A percentile compares a stretch with the other conserved stretches of the same genome.
These are phyloP conservation scores for Zoanthus sociatus DNA, from an alignment of 92 coral and sea anemone species.

Conservation along the genomic window DNA sequence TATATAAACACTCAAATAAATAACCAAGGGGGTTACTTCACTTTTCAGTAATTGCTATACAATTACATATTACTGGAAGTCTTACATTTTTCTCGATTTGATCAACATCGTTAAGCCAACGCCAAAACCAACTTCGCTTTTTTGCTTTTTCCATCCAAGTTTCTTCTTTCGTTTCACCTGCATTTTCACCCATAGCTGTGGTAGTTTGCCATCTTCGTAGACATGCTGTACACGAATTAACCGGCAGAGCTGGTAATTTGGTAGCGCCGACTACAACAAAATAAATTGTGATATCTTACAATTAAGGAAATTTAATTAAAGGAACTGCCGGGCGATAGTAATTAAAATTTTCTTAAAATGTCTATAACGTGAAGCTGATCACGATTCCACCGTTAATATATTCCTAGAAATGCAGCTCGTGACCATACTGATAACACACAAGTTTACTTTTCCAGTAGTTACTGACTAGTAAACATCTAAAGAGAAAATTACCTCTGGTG, in stretches of 20 bases:
- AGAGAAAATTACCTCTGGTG: constrained; percentile 15
- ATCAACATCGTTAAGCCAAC: constrained; percentile 83
- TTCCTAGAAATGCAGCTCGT: not conserved
- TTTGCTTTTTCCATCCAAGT: constrained; percentile 84
- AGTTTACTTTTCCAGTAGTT: not conserved
- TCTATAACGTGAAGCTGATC: constrained; percentile 7
- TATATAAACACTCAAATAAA: no score
- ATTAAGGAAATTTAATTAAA: not conserved
- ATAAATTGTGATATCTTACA: not conserved
- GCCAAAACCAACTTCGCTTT: constrained; percentile 85
- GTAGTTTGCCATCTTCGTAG: constrained; percentile 82
- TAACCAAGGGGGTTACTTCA: no score
- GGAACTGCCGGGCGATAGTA: not conserved
- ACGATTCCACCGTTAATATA: constrained; percentile 16
- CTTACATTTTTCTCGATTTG: constrained; percentile 82
- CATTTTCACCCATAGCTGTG: constrained; percentile 49
- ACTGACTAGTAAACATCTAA: not conserved
- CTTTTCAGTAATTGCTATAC: no score
- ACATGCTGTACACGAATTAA: constrained; percentile 60
- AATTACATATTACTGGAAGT: not conserved
- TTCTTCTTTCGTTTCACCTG: constrained; percentile 65
- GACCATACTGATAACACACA: not conserved
- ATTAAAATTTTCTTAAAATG: not conserved
- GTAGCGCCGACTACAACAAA: constrained; percentile 11
- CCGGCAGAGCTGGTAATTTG: constrained; percentile 42